A percentile compares a stretch with the other conserved stretches of the same genome.
phyloP scores from a whole-genome alignment of 2,113 vertebrate species.

The Sylvilagus bachmani region DNA sequence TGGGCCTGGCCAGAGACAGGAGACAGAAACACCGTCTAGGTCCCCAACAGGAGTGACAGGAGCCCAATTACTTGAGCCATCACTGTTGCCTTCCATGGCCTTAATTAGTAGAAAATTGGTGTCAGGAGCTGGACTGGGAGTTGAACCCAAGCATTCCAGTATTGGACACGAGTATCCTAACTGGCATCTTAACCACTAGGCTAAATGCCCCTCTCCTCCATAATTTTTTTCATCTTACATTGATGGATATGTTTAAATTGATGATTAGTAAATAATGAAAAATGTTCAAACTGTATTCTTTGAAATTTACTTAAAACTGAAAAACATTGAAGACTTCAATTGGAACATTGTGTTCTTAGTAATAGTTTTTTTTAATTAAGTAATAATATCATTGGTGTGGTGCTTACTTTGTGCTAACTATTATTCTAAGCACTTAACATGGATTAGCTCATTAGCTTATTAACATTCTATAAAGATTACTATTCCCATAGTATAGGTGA shows the following conservation, averaged over 20 bases:
- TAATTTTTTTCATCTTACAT: slow-evolving; percentile 25
- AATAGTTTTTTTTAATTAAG: neutral
- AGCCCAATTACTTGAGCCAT: too few relatives aligned
- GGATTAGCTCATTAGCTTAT: slow-evolving; percentile 41
- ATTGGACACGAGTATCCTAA: too few relatives aligned
- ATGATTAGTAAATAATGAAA: neutral
- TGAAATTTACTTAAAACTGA: slow-evolving; percentile 49
- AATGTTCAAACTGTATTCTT: neutral
- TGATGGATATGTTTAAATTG: slow-evolving; percentile 44
- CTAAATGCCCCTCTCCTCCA: too few relatives aligned
- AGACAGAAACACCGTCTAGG: too few relatives aligned
- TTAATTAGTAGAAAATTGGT: too few relatives aligned
- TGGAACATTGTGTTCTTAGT: slow-evolving; percentile 40
- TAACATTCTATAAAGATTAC: slow-evolving; percentile 33
- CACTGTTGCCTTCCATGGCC: too few relatives aligned
- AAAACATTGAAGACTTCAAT: neutral
- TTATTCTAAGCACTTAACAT: neutral
- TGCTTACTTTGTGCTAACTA: slow-evolving; percentile 19
- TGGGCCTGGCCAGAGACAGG: too few relatives aligned
- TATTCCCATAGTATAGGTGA: slow-evolving; percentile 35
- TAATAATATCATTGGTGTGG: neutral
- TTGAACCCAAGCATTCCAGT: too few relatives aligned
- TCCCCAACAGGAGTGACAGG: too few relatives aligned
- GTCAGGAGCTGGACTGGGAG: too few relatives aligned
- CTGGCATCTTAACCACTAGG: too few relatives aligned